These are phyloP conservation scores for Villa cingulata DNA, from an alignment of 2,888 invertebrate species.

Conservation along the genomic window DNA sequence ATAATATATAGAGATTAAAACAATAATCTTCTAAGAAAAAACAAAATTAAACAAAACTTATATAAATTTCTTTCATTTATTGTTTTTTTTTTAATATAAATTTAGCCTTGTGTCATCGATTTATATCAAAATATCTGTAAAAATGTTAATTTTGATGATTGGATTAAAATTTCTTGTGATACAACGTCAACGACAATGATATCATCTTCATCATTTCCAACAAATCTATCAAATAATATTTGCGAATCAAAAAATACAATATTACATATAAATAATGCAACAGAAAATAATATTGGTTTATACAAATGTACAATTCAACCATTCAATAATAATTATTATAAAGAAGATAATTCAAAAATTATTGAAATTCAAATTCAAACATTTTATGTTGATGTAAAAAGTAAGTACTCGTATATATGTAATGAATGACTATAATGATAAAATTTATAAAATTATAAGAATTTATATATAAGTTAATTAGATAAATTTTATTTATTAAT, in stretches of 20 bases:
- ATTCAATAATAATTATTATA: constrained; percentile 17
- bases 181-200: too few species aligned
- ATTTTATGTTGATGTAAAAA: constrained; percentile 31
- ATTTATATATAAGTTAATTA: not conserved
- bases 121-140: constrained; percentile 20
- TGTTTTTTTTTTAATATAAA: not conserved
- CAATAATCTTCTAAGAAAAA: too few species aligned
- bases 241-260: constrained; percentile 20
- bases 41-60: too few species aligned
- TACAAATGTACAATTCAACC: constrained; percentile 33
- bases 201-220: not conserved
- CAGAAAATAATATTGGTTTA: constrained; percentile 31
- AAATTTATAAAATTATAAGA: too few species aligned
- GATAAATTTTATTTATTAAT: not conserved
- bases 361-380: constrained; percentile 31
- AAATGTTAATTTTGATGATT: constrained; percentile 20
- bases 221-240: too few species aligned
- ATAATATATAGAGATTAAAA: too few species aligned
- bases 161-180: constrained; percentile 28
- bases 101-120: constrained; percentile 27
- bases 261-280: constrained; percentile 27
- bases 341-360: constrained; percentile 16
- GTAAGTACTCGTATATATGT: constrained; percentile 17
- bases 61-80: not conserved
- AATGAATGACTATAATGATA: too few species aligned